These are phyloP conservation scores for Drosophila demipolita DNA, from an alignment of 2,888 invertebrate genomes.

Conservation along the genomic window DNA sequence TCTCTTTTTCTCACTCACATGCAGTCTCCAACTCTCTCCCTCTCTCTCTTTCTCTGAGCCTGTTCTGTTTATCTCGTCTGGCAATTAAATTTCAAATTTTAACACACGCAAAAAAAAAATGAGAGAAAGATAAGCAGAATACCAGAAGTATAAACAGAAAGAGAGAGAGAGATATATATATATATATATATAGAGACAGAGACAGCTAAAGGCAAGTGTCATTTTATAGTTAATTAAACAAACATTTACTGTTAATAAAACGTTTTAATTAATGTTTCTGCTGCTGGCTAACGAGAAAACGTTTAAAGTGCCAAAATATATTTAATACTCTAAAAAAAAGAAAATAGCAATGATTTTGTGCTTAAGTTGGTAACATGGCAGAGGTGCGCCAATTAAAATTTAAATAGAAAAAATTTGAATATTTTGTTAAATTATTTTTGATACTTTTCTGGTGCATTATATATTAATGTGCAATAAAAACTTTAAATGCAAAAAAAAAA, in stretches of 20 bases:
- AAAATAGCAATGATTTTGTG: not conserved
- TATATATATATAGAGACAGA: not conserved
- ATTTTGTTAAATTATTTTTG: not conserved
- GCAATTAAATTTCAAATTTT: constrained; percentile 79
- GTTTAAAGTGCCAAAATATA: constrained; percentile 38
- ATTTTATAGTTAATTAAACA: constrained; percentile 79
- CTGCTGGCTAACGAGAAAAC: constrained; percentile 39
- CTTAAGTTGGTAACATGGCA: not conserved
- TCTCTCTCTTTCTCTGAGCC: not conserved
- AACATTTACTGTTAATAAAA: constrained; percentile 74
- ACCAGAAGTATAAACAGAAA: not conserved
- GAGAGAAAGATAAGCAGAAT: not conserved
- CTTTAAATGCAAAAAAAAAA: not conserved
- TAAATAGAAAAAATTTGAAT: not conserved
- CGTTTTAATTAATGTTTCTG: constrained; percentile 72
- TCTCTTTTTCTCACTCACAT: not conserved
- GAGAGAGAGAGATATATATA: not conserved
- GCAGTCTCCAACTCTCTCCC: not conserved
- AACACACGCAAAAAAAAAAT: constrained; percentile 49
- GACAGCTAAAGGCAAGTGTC: constrained; percentile 50
- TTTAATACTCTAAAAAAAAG: constrained; percentile 23
- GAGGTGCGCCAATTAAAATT: not conserved
- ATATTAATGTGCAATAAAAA: not conserved
- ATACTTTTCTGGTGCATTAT: not conserved
- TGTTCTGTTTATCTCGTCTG: constrained; percentile 37